Percentiles rank a stretch among this genome's conserved stretches.
Evolutionary conservation across 2,797 vertebrate species (phyloP).

Genomic region (Liparis tanakae): DNA sequence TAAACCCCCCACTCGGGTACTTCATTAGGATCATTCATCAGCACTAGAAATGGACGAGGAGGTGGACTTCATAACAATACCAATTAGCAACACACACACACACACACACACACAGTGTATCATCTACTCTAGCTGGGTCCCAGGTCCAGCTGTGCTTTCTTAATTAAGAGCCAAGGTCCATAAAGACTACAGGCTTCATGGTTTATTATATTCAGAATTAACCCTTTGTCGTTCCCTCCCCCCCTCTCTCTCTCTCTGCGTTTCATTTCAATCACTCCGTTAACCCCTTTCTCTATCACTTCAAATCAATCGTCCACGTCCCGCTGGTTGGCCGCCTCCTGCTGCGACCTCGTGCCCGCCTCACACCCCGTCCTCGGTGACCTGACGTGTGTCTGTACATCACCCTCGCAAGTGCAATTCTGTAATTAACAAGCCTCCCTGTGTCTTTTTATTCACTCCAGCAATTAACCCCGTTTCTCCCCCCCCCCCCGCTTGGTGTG

Average conservation of each 20-base stretch:
- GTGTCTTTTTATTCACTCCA: slow-evolving; percentile 66
- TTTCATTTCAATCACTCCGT: slow-evolving; percentile 62
- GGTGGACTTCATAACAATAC: slow-evolving; percentile 66
- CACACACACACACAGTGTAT: slow-evolving; percentile 49
- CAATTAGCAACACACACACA: slow-evolving; percentile 60
- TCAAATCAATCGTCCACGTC: slow-evolving; percentile 53
- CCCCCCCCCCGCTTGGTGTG: slow-evolving; percentile 49
- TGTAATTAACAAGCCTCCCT: slow-evolving; percentile 57
- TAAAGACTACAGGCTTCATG: slow-evolving; percentile 59
- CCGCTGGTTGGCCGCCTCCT: slow-evolving; percentile 37
- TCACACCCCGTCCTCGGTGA: slow-evolving; percentile 62
- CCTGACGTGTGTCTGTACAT: slow-evolving; percentile 73
- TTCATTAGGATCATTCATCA: slow-evolving; percentile 73
- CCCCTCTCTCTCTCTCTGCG: slow-evolving; percentile 48
- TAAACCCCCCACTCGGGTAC: slow-evolving; percentile 40
- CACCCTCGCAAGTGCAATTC: slow-evolving; percentile 48
- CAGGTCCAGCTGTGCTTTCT: slow-evolving; percentile 74
- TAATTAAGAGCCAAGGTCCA: slow-evolving; percentile 75
- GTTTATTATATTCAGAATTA: slow-evolving; percentile 72
- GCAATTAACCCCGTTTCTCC: slow-evolving; percentile 72
- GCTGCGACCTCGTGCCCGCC: slow-evolving; percentile 52
- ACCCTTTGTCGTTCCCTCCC: slow-evolving; percentile 62
- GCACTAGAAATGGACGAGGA: slow-evolving; percentile 64
- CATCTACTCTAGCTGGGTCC: slow-evolving; percentile 59
- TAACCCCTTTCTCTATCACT: slow-evolving; percentile 57